Base-by-base conservation (phyloP, 2,797 vertebrate species). In the Dendrocincla tyrannina region DNA sequence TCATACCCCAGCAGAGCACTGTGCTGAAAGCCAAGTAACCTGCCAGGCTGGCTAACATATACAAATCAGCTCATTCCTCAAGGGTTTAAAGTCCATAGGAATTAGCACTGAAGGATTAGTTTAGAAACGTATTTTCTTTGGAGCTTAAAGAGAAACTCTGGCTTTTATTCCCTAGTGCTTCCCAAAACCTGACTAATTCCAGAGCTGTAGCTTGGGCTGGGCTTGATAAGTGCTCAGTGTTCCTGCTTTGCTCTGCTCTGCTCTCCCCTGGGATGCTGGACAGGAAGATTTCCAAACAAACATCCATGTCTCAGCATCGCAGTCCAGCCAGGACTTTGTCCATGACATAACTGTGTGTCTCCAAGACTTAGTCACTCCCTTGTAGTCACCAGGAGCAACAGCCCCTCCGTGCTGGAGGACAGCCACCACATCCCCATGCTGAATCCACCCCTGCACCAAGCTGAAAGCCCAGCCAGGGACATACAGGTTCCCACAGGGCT, bases 11-110 rank as follows among this genome's bases (percentile, higher is more conserved):
- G 52, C 80, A 74, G 25, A 73, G 37, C 0, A 0, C 56, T 50
- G 41, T 35, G 50, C 52, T 95, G 93, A 66, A 85, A 94, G 78
- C 66, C 85, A 81, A 91, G n/a, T 10, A 93, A 93, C 82, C 41
- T 60, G 83, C 72, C 85, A 63, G 73, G 67, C 67, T 60, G 85
- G 95, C 89, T 85, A 94, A 64, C 49, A 41, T 49, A 77, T 32
- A 96, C 95, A 95, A 80, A 95, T 80, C 91, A 80, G 77, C 70
- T 97, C 89, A 78, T 96, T 96, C 90, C 89, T 91, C 75, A 81
- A 60, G 68, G 87, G 62, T 77, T 96, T 97, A 79, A 93, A 86
- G 74, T 91, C 79, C 82, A 76, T 35, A 88, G 81, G 92, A 96
- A 94, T 96, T 89, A 95, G 77, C 88, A 89, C 68, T 5, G 52